These are phyloP conservation scores for Calyptommatus sinebrachiatus DNA, from an alignment of 2,113 vertebrate species.

Conservation along the genomic window DNA sequence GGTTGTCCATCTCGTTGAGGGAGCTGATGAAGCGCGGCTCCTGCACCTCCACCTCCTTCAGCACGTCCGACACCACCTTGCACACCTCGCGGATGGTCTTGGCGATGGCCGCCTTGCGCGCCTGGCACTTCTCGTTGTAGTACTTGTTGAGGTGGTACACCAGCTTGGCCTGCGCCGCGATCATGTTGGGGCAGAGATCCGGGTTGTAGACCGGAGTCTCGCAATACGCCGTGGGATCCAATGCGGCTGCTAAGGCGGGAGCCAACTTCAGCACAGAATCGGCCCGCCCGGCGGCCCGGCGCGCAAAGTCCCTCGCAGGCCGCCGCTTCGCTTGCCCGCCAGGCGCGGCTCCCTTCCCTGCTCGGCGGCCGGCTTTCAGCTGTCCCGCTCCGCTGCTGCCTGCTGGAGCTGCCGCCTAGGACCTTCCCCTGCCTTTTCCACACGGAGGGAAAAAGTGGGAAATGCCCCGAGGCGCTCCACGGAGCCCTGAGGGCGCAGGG, in stretches of 20 bases:
- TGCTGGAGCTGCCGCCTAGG: too few relatives aligned
- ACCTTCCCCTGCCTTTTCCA: conserved; percentile 42
- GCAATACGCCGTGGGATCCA: conserved; percentile 99
- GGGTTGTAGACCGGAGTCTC: conserved; percentile 99
- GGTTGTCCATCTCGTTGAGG: conserved; percentile 97
- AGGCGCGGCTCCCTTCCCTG: background rate
- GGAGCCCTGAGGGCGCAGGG: conserved; percentile 55
- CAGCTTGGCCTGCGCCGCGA: conserved; percentile 98
- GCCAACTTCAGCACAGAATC: conserved; percentile 95
- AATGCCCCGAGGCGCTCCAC: conserved; percentile 24
- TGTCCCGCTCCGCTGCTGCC: background rate
- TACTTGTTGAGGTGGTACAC: conserved; percentile 99
- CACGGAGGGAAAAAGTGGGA: too few relatives aligned
- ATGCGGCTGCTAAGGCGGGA: conserved; percentile 97
- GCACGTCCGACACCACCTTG: conserved; percentile 97
- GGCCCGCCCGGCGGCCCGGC: conserved; percentile 48
- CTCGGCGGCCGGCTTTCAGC: background rate
- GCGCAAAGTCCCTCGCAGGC: conserved; percentile 58
- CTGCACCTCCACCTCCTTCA: conserved; percentile 98
- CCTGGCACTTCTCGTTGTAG: conserved; percentile 98
- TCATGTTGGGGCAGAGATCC: conserved; percentile 99
- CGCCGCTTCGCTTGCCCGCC: conserved; percentile 28
- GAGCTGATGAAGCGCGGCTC: conserved; percentile 99
- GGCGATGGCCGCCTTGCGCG: conserved; percentile 94
- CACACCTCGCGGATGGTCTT: conserved; percentile 98